These are phyloP conservation scores for Palythoa grandiflora DNA, from an alignment of 92 coral and sea anemone species.

Conservation along the genomic window DNA sequence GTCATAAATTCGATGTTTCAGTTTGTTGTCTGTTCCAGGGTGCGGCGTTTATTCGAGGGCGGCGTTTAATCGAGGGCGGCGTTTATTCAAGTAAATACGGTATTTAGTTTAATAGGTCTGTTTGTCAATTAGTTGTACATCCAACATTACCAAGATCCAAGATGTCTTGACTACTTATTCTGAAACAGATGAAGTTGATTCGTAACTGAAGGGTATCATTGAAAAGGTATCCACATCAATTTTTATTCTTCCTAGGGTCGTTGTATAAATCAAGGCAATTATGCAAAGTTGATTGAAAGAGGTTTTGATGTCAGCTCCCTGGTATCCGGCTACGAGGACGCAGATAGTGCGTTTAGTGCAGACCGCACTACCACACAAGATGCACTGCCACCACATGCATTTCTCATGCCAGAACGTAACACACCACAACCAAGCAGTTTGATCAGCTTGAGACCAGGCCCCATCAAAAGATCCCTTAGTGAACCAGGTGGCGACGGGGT, in stretches of 20 bases:
- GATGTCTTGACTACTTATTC: no score
- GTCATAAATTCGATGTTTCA: no score
- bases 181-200: no score
- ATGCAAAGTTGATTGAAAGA: constrained; percentile 55
- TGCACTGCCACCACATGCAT: constrained; percentile 29
- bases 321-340: constrained; percentile 65
- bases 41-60: no score
- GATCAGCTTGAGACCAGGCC: constrained; percentile 14
- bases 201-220: no score
- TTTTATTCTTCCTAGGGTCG: constrained; percentile 65
- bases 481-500: not conserved
- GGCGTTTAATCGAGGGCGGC: no score
- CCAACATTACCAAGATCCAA: no score
- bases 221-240: not conserved
- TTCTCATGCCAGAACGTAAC: constrained; percentile 40
- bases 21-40: no score
- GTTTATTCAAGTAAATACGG: no score
- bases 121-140: no score
- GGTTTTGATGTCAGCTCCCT: constrained; percentile 83
- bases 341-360: constrained; percentile 48
- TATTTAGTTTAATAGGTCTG: no score
- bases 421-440: constrained; percentile 11
- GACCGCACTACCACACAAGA: constrained; percentile 42
- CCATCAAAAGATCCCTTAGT: constrained; percentile 21
- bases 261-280: constrained; percentile 76